Evolutionary conservation across 2,797 vertebrate genomes (phyloP).

Genomic region (Avahi laniger): DNA sequence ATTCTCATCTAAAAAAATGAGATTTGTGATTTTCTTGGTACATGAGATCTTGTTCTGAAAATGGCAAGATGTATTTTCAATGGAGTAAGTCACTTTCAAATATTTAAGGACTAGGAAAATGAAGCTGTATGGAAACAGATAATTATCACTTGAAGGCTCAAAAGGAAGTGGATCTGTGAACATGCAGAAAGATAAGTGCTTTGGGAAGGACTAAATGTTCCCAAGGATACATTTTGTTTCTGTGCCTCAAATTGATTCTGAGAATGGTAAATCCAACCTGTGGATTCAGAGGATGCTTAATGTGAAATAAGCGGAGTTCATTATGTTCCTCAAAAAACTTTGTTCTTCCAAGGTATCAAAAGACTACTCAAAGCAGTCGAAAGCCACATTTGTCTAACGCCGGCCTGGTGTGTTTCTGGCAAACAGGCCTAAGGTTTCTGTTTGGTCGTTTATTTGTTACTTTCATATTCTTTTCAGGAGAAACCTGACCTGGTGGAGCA

Average conservation of each 20-base stretch:
- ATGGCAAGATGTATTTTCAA: not conserved
- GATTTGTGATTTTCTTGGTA: not conserved
- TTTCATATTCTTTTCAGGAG: not conserved
- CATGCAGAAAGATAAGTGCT: not conserved
- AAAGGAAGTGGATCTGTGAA: not conserved
- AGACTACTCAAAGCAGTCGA: not conserved
- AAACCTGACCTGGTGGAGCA: not conserved
- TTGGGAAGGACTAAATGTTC: constrained; percentile 19
- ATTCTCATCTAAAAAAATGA: not conserved
- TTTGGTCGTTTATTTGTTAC: not conserved
- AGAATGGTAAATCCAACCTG: not conserved
- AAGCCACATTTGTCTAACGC: not conserved
- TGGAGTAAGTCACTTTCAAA: not conserved
- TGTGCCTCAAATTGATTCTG: not conserved
- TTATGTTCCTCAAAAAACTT: not conserved
- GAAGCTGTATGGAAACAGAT: not conserved
- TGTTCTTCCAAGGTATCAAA: not conserved
- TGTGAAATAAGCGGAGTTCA: not conserved
- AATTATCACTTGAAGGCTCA: not conserved
- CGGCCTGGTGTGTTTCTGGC: not conserved
- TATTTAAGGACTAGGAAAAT: not conserved
- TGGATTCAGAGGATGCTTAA: not conserved
- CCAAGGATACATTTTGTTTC: not conserved
- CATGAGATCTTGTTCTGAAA: not conserved
- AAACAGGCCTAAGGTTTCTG: not conserved